Base-by-base conservation (phyloP, 2,888 invertebrate genomes). In the Lamproptera curius region DNA sequence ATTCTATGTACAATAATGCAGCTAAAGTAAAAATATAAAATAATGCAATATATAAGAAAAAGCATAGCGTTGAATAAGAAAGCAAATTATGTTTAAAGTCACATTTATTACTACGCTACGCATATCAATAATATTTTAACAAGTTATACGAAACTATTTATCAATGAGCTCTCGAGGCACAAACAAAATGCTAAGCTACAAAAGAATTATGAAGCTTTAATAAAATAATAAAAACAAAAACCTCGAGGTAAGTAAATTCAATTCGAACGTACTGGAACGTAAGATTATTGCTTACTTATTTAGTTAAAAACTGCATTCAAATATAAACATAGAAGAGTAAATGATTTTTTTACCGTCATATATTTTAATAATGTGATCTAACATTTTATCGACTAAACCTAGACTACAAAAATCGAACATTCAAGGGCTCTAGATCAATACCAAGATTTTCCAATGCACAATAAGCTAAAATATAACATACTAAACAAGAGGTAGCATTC, bases 61-160 rank as follows among this genome's bases (percentile, higher is more conserved):
- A n/a, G n/a, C 39, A 40, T 20, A 20, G 4, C 20, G 20, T 5
- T 5, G 20, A 20, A 20, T 9, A 28, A 10, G 2, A 28, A 6
- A 68, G 61, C 62, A 55, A 56, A 56, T 52, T 48, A 57, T 49
- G 70, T 63, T 66, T 72, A 83, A 70, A 86, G 87, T 87, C 85
- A 87, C 86, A 87, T 83, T 85, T 83, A 85, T 86, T 86, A 87
- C 68, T 74, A 59, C 54, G 68, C 66, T 79, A 76, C 56, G 59
- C 64, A 64, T 72, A 66, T 65, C 50, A 55, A 70, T 71, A 65
- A 69, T 68, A 61, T 70, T 63, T 67, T 64, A 65, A 58, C 61
- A 65, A 60, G 63, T 62, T 46, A 59, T 58, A 58, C 60, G 61
- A 63, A 62, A 61, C 51, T 52, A 59, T 56, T 54, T 56, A 50